These are phyloP conservation scores for Apodemia duryi DNA, from an alignment of 2,888 invertebrate genomes.

Conservation along the genomic window DNA sequence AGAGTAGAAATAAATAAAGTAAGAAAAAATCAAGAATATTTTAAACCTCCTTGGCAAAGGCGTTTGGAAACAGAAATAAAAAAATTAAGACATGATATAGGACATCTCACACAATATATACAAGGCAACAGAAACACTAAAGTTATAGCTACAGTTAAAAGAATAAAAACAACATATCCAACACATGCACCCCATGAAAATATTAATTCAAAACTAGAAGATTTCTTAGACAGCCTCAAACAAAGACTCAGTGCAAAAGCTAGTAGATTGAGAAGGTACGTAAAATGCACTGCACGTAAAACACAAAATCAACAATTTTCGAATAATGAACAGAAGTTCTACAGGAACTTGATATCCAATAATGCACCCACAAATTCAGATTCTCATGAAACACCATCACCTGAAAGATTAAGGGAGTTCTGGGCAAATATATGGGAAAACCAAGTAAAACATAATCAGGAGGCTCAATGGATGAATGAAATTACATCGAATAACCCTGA, in stretches of 20 bases:
- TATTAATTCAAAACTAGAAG: neutral
- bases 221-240: neutral
- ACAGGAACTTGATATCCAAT: no score
- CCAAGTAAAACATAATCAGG: no score
- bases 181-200: neutral
- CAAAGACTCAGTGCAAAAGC: neutral
- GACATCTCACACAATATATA: slow-evolving; percentile 22
- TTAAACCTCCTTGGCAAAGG: slow-evolving; percentile 25
- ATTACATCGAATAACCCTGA: no score
- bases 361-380: no score
- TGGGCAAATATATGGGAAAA: no score
- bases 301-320: no score
- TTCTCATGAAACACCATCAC: no score
- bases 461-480: no score
- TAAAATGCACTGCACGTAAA: no score
- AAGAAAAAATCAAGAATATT: neutral
- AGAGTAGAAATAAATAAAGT: slow-evolving; percentile 5
- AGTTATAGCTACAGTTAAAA: neutral
- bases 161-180: slow-evolving; percentile 1
- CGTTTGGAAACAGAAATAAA: slow-evolving; percentile 24
- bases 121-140: slow-evolving; percentile 21
- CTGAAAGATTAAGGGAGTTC: no score
- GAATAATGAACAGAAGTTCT: no score
- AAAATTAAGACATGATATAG: slow-evolving; percentile 24
- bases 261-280: no score